phyloP scores from a whole-genome alignment of 2,888 invertebrate species.

The Drosophila meridionalis region DNA sequence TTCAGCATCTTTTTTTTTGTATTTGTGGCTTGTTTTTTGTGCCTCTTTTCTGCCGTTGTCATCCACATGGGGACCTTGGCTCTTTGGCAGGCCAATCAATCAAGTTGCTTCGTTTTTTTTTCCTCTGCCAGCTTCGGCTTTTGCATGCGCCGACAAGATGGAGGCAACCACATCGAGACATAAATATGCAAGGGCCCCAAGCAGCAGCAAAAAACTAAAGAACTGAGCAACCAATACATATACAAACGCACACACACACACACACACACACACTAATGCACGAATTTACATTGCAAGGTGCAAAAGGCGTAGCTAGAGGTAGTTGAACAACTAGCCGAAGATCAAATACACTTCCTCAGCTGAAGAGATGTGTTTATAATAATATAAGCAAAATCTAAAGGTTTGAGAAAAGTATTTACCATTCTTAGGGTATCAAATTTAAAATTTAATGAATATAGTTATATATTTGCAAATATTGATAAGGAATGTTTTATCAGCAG shows the following conservation, averaged over 20 bases:
- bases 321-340: not conserved
- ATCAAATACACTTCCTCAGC: constrained; percentile 41
- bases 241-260: constrained; percentile 41
- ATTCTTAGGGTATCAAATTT: no score
- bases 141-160: constrained; percentile 78
- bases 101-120: constrained; percentile 76
- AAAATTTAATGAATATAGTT: no score
- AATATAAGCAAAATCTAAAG: not conserved
- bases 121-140: constrained; percentile 36
- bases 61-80: constrained; percentile 42
- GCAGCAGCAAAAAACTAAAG: constrained; percentile 22
- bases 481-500: no score
- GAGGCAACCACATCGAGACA: constrained; percentile 57
- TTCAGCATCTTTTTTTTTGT: constrained; percentile 35
- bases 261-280: constrained; percentile 34
- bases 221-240: constrained; percentile 31
- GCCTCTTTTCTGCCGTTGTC: constrained; percentile 15
- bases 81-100: constrained; percentile 82
- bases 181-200: constrained; percentile 70
- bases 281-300: constrained; percentile 82
- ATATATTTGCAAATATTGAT: no score
- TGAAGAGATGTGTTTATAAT: not conserved
- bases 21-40: not conserved
- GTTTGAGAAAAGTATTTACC: no score
- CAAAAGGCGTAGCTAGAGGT: constrained; percentile 28